Evolutionary conservation across 2,113 vertebrate genomes (phyloP).

Genomic region (Chunga burmeisteri): DNA sequence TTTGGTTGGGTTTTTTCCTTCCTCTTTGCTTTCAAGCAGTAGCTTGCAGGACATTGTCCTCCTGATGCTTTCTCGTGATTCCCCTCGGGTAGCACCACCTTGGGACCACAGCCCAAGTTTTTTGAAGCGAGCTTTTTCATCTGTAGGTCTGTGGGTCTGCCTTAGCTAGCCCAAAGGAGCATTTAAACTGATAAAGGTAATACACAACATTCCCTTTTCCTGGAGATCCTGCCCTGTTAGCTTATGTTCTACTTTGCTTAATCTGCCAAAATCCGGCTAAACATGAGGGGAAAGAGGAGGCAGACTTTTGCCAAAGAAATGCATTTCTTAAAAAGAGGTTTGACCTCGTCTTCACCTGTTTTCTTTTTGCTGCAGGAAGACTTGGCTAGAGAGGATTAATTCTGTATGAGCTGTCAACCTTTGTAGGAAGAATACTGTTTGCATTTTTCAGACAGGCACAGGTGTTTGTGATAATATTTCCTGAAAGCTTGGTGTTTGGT

Average conservation of each 20-base stretch:
- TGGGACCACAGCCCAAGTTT: not conserved
- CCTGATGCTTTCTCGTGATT: not conserved
- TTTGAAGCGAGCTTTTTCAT: not conserved
- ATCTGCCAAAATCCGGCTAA: not conserved
- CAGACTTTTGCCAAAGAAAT: not conserved
- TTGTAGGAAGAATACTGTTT: accelerated
- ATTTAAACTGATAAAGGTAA: too few species aligned
- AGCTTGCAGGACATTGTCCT: not conserved
- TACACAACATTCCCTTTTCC: not conserved
- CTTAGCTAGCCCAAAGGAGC: not conserved
- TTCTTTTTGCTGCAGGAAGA: not conserved
- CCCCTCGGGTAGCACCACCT: not conserved
- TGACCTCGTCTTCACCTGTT: not conserved
- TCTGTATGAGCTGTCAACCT: not conserved
- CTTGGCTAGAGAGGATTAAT: not conserved
- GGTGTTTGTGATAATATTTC: not conserved
- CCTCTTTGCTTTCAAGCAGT: not conserved
- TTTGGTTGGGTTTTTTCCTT: not conserved
- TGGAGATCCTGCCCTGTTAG: not conserved
- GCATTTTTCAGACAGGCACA: accelerated
- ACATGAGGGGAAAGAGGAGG: not conserved
- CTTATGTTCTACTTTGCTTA: not conserved
- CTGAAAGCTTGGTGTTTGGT: not conserved
- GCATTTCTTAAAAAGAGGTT: accelerated
- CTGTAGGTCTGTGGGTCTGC: not conserved